phyloP scores from a whole-genome alignment of 30 jellyfish, hydroid and myxozoan species.

The Hydractinia symbiolongicarpus region DNA sequence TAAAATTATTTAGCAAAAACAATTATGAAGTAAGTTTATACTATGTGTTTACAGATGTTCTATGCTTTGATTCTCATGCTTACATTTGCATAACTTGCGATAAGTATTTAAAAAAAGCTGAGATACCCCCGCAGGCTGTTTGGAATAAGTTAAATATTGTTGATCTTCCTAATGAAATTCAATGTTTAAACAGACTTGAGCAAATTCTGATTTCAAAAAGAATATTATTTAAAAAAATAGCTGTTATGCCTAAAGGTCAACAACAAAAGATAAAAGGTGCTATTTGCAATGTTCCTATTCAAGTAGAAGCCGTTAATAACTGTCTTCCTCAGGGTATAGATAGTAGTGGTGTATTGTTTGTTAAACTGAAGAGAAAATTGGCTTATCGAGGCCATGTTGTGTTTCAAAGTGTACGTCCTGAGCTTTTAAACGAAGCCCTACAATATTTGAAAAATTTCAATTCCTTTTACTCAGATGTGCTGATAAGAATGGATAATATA shows the following conservation, averaged over 20 bases:
- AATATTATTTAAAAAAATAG: constrained; percentile 1
- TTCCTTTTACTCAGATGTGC: not conserved
- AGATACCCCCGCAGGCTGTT: too few relatives aligned
- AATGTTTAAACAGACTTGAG: not conserved
- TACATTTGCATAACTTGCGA: too few relatives aligned
- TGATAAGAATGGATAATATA: constrained; percentile 15
- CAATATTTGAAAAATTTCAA: not conserved
- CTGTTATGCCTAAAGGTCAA: not conserved
- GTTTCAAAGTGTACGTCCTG: constrained; percentile 28
- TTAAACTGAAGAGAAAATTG: constrained; percentile 1
- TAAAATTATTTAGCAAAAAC: too few relatives aligned
- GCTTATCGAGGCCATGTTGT: constrained; percentile 20
- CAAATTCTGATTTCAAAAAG: not conserved
- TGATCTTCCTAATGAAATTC: not conserved
- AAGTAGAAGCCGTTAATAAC: not conserved
- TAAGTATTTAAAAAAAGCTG: too few relatives aligned
- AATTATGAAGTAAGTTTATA: too few relatives aligned
- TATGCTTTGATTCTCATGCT: too few relatives aligned
- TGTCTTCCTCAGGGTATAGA: constrained; percentile 2
- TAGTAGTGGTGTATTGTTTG: too few relatives aligned
- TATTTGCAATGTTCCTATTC: constrained; percentile 8
- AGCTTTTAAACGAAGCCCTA: not conserved
- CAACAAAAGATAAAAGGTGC: constrained; percentile 17
- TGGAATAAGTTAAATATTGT: too few relatives aligned
- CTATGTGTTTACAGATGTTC: too few relatives aligned